Evolutionary conservation across 1,140 invertebrate species (phyloP).

Genomic region (Teleogryllus occipitalis): DNA sequence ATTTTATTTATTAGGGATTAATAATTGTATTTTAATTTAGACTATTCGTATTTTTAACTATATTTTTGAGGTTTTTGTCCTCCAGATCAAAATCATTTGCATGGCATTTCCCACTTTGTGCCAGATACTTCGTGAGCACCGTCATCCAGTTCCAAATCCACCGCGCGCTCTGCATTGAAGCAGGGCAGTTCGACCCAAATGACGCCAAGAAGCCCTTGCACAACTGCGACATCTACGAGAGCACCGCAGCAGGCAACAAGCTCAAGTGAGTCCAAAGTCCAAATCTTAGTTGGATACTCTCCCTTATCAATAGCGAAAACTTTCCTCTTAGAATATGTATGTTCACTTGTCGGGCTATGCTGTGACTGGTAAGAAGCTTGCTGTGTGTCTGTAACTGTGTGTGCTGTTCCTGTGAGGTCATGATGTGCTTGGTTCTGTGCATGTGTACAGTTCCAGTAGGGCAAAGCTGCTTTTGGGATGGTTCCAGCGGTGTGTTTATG

Average conservation of each 20-base stretch:
- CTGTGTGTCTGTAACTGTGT: too few species aligned
- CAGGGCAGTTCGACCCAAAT: slow-evolving; percentile 65
- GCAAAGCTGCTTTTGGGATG: too few species aligned
- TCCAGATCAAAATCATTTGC: not conserved
- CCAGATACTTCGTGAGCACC: slow-evolving; percentile 78
- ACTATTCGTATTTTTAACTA: slow-evolving; percentile 35
- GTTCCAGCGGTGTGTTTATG: too few species aligned
- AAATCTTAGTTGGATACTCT: not conserved
- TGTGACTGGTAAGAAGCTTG: too few species aligned
- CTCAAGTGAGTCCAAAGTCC: slow-evolving; percentile 45
- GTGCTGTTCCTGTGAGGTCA: too few species aligned
- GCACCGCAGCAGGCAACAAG: slow-evolving; percentile 61
- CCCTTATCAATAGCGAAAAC: too few species aligned
- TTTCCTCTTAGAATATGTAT: too few species aligned
- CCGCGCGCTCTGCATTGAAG: slow-evolving; percentile 66
- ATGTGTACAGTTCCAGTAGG: too few species aligned
- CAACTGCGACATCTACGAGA: slow-evolving; percentile 77
- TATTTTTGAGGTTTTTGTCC: not conserved
- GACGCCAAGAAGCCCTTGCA: slow-evolving; percentile 60
- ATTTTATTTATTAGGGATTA: too few species aligned
- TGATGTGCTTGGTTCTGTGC: too few species aligned
- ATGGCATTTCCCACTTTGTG: slow-evolving; percentile 29
- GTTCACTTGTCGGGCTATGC: too few species aligned
- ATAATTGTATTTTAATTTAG: too few species aligned
- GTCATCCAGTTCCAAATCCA: slow-evolving; percentile 90